phyloP scores from a whole-genome alignment of 2,888 invertebrate species.

The Miltochrista miniata region DNA sequence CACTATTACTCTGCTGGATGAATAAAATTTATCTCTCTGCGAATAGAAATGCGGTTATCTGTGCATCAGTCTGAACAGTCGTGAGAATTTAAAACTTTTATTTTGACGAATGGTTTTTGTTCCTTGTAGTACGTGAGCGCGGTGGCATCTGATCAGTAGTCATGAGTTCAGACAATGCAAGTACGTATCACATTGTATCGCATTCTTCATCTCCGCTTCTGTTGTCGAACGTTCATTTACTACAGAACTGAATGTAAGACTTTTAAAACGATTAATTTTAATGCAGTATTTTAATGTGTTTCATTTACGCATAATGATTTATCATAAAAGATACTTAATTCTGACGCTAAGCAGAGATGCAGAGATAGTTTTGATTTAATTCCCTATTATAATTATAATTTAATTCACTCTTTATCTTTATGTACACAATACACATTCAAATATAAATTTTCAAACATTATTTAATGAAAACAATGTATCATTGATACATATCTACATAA shows the following conservation, averaged over 20 bases:
- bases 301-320: background rate
- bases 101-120: conserved; percentile 42
- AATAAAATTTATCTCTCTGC: conserved; percentile 26
- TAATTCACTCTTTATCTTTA: too few relatives aligned
- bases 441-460: too few relatives aligned
- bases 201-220: conserved; percentile 60
- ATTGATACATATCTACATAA: too few relatives aligned
- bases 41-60: conserved; percentile 34
- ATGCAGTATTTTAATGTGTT: conserved; percentile 9
- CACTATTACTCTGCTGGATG: conserved; percentile 20
- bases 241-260: conserved; percentile 30
- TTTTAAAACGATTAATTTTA: conserved; percentile 11
- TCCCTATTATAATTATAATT: too few relatives aligned
- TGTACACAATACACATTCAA: too few relatives aligned
- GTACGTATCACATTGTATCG: conserved; percentile 53
- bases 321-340: too few relatives aligned
- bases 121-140: conserved; percentile 32
- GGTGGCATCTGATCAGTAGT: conserved; percentile 51
- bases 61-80: conserved; percentile 31
- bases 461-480: too few relatives aligned
- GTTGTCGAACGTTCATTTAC: conserved; percentile 39
- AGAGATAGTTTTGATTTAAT: too few relatives aligned
- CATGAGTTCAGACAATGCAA: conserved; percentile 53
- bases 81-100: conserved; percentile 34
- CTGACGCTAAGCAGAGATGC: too few relatives aligned